Evolutionary conservation across 2,797 vertebrate species (phyloP), one percentile per base, ranked within the genome.

Genomic region (Botia kubotai): DNA sequence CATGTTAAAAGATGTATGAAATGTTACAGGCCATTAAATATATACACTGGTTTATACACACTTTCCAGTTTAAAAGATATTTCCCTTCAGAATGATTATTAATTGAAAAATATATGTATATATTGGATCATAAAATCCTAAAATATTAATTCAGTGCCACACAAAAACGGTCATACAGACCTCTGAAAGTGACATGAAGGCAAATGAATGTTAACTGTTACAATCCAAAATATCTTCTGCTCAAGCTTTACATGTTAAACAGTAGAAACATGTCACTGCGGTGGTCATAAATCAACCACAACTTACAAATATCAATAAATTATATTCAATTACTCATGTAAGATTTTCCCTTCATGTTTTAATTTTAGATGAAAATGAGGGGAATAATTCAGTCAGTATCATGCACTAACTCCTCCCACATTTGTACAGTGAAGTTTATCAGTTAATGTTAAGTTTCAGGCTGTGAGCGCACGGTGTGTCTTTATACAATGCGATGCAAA

Each of bases 41-140:
- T 69, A 69, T 60, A 77, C 75, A 77, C 2, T 3, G 33, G 6
- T 65, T 57, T 70, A n/a, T 46, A 46, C 33, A 58, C 52, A 70
- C 39, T 19, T 53, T 80, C 78, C 78, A 74, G 60, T 80, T 74
- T 43, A 74, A 80, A 80, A 74, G 60, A 80, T 70, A 36, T 43
- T 80, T 73, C 62, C 52, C 78, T 74, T 80, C 58, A 73, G 19
- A 43, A 19, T 12, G 62, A 66, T 46, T 46, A 73, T 19, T 58
- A 29, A 72, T 48, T 55, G 50, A 70, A 70, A 74, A 48, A 70
- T 52, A 16, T 58, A 58, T 55, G 39, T 69, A 67, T 62, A 79
- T 60, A 71, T 36, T 4, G n/a, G 43, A 48, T 79, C 43, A 62
- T 71, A 50, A 71, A 72, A 72, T 67, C 60, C n/a, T 53, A 7